Evolutionary conservation across 2,797 vertebrate genomes (phyloP), one percentile per base, ranked within the genome.

Genomic region (Melanotaenia trifasciata): DNA sequence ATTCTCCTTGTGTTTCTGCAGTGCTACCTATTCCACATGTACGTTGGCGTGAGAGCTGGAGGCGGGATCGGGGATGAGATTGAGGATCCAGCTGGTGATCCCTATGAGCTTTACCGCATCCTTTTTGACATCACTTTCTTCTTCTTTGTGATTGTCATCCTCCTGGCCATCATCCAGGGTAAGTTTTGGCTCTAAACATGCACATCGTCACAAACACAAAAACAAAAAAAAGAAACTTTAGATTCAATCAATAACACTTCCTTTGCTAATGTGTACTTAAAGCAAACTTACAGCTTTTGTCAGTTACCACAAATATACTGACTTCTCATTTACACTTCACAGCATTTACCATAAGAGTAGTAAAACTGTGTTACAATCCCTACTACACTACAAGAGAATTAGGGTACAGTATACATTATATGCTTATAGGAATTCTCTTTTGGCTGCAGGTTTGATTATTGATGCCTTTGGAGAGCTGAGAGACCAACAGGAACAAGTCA

Each of bases 1-100:
- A 30, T 9, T 60, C 60, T 18, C 38, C 61, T 7, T 71, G 16
- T 70, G 36, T 75, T 35, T 75, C 69, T 38, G 61, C 83, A 99
- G 98, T 99, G 98, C 84, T 99, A 99, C 84, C 92, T 99, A 9
- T 99, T 99, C 93, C 98, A 99, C 92, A 99, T 99, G 98, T 99
- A 99, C 2, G 98, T 99, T 40, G 98, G 98, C 0, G 98, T 99
- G 71, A 95, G 98, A 91, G 97, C 98, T 4, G 98, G 98, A 38
- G 98, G 98, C 0, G 98, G 98, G 79, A 99, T 99, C n/a, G 98
- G 98, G 8, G 98, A 99, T 30, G 98, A 99, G 91, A 99, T 99
- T 4, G 98, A 99, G 92, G 98, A 99, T 88, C 98, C 98, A 1
- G 98, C 98, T 2, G 98, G 98, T 6, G 98, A 99, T 78, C 98